These are phyloP conservation scores for Phrynocephalus versicolor DNA, from an alignment of 2,113 vertebrate genomes.

Conservation along the genomic window DNA sequence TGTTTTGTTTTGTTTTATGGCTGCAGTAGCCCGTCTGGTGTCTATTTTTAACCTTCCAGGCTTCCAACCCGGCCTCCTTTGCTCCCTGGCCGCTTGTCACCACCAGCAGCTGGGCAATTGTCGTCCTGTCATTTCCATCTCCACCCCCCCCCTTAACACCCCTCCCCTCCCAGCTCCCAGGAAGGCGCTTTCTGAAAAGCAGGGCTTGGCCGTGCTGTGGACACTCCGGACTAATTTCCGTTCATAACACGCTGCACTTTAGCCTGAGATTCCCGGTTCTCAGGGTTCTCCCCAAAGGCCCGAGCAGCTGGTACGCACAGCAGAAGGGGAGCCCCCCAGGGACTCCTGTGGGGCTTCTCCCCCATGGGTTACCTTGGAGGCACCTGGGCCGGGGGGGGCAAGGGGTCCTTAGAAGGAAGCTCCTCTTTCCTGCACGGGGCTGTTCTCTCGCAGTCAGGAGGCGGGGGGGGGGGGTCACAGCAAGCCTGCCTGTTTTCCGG, in stretches of 20 bases:
- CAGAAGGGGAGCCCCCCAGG: not conserved
- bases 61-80: not conserved
- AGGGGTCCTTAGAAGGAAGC: conserved; percentile 14
- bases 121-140: not conserved
- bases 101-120: not conserved
- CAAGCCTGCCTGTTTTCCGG: conserved; percentile 11
- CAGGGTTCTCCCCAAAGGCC: conserved; percentile 80
- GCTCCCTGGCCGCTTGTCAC: too few relatives aligned
- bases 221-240: not conserved
- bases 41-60: not conserved
- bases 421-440: conserved; percentile 57
- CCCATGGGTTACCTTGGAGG: conserved; percentile 9
- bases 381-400: conserved; percentile 65
- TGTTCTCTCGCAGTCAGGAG: not conserved
- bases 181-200: not conserved
- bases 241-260: not conserved
- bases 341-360: conserved; percentile 81
- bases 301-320: conserved; percentile 90
- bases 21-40: not conserved
- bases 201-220: not conserved
- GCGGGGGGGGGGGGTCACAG: too few relatives aligned
- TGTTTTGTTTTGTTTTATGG: not conserved
- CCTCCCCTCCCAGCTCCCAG: not conserved
- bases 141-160: not conserved
- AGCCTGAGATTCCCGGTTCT: not conserved